These are phyloP conservation scores for Atopsyche davidsoni DNA, from an alignment of 1,140 invertebrate genomes.

Conservation along the genomic window DNA sequence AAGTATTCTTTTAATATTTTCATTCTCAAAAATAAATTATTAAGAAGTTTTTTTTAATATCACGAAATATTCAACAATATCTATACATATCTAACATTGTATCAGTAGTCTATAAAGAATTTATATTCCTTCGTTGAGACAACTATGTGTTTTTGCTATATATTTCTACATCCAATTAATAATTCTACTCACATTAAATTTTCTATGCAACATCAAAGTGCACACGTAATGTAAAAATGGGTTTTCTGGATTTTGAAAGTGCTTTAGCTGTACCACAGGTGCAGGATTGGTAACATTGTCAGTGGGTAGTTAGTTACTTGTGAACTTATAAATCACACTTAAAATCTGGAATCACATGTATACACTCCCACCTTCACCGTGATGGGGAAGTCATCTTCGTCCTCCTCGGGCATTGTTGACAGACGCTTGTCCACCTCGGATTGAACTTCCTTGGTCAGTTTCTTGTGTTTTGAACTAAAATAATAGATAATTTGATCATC, in stretches of 20 bases:
- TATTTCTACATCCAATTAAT: background rate
- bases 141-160: background rate
- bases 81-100: background rate
- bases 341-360: constrained; percentile 30
- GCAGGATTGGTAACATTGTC: constrained; percentile 7
- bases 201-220: constrained; percentile 26
- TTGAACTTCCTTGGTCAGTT: constrained; percentile 44
- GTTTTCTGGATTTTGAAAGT: constrained; percentile 9
- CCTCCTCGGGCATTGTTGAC: constrained; percentile 46
- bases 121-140: background rate
- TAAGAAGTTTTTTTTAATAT: no score
- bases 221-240: constrained; percentile 9
- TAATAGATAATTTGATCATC: no score
- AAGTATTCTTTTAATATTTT: no score
- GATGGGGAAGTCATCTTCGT: constrained; percentile 46
- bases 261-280: constrained; percentile 8
- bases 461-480: constrained; percentile 42
- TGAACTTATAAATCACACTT: constrained; percentile 6
- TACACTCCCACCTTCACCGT: constrained; percentile 50
- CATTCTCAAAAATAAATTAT: no score
- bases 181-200: constrained; percentile 27
- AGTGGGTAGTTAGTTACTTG: constrained; percentile 2
- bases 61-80: background rate
- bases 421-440: constrained; percentile 46
- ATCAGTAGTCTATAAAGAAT: background rate